A percentile compares a stretch with the other conserved stretches of the same genome.
phyloP scores from a whole-genome alignment of 2,113 vertebrate genomes.

The Thunnus maccoyii region DNA sequence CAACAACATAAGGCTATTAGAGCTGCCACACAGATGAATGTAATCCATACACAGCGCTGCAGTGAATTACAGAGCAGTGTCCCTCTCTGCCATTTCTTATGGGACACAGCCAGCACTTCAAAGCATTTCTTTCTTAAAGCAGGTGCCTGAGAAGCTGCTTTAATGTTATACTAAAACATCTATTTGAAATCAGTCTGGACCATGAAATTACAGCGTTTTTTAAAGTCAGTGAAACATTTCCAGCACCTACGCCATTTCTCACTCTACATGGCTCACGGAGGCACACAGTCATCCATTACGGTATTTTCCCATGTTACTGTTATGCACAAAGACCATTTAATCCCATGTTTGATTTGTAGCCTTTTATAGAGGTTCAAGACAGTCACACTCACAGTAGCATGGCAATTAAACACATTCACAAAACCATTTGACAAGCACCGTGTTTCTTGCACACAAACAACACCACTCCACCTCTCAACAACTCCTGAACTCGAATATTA shows the following conservation, averaged over 20 bases:
- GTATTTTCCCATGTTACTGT: background rate
- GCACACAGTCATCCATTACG: background rate
- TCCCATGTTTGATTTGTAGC: conserved; percentile 13
- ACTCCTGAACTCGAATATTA: background rate
- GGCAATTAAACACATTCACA: conserved; percentile 11
- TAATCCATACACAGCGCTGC: conserved; percentile 51
- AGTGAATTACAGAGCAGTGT: conserved; percentile 47
- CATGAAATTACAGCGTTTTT: conserved; percentile 40
- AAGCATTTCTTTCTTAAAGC: conserved; percentile 43
- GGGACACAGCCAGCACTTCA: conserved; percentile 52
- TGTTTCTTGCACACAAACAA: background rate
- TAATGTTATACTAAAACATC: conserved; percentile 33
- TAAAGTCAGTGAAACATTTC: conserved; percentile 1
- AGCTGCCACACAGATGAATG: conserved; percentile 48
- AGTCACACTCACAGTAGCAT: background rate
- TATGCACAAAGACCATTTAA: background rate
- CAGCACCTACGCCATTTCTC: background rate
- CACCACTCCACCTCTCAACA: background rate
- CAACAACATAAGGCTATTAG: conserved; percentile 69
- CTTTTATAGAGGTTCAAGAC: background rate
- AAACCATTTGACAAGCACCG: background rate
- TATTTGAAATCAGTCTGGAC: conserved; percentile 19
- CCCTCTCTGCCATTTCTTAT: conserved; percentile 49
- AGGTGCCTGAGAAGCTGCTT: conserved; percentile 52
- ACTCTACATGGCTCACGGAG: too few species aligned